phyloP scores from a whole-genome alignment of 1,140 invertebrate genomes.

The Cherax destructor region DNA sequence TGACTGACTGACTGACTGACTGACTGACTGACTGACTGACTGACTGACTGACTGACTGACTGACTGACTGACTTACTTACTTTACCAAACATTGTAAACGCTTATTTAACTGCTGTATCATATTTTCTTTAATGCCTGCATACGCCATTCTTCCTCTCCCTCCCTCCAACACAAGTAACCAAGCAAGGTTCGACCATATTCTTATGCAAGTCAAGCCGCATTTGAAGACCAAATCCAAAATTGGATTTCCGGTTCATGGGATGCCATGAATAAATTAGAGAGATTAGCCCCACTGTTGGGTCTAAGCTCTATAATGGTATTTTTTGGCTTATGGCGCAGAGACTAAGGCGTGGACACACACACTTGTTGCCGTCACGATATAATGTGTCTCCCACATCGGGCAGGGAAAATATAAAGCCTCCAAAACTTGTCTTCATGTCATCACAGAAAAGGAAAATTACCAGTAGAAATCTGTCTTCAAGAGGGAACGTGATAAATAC shows the following conservation, averaged over 20 bases:
- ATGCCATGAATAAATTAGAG: not conserved
- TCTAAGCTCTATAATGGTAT: not conserved
- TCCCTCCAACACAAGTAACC: not conserved
- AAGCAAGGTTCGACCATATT: not conserved
- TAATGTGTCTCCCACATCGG: too few species aligned
- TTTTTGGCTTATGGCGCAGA: not conserved
- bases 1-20: slow-evolving; percentile 39
- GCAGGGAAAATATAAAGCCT: too few species aligned
- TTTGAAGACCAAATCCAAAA: not conserved
- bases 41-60: slow-evolving; percentile 44
- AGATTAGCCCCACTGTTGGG: not conserved
- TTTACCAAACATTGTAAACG: not conserved
- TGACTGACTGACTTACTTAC: slow-evolving; percentile 36
- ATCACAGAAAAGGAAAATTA: too few species aligned
- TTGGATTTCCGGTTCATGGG: not conserved
- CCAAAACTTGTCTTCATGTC: too few species aligned
- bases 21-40: slow-evolving; percentile 42
- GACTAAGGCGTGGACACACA: too few species aligned
- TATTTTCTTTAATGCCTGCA: too few species aligned
- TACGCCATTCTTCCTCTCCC: too few species aligned
- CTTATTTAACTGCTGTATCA: too few species aligned
- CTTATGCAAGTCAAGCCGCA: not conserved
- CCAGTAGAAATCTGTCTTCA: too few species aligned
- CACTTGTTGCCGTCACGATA: too few species aligned
- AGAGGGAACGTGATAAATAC: too few species aligned